Base-by-base conservation (phyloP, 1,140 invertebrate species). In the Penaeus indicus region DNA sequence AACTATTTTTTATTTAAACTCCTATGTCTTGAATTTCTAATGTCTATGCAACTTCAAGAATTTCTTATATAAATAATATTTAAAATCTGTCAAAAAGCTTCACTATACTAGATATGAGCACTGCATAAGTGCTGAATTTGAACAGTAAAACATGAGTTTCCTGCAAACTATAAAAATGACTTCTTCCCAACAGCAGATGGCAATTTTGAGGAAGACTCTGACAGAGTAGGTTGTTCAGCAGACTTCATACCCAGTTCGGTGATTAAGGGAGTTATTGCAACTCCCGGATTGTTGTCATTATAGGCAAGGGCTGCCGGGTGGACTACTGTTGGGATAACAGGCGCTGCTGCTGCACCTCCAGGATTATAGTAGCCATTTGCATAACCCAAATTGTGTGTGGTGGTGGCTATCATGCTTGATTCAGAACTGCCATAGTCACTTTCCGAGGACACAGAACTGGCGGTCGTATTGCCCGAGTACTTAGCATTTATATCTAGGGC, bases 261-360 rank as follows among this genome's bases (percentile, higher is more conserved):
- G n/a, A 78, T 27, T 27, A 27, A 38, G 75, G 75, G 75, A 27
- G 47, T 78, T 21, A 78, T 78, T 25, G 75, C 61, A 69, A 32
- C 27, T 38, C 47, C 21, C 1, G 67, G 42, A 18, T 47, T 85
- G 32, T n/a, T 22, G 3, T 83, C 22, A 62, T 77, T 32, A 5
- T 62, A 60, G 7, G 47, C n/a, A 25, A 77, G n/a, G 11, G 60
- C 69, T 22, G 69, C 61, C 32, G 84, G 84, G 13, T 77, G 60
- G 25, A 85, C 69, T 5, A 67, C 69, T 32, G 84, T 75, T 62
- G 84, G 84, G 13, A 85, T 77, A n/a, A 85, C 47, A 1, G 78
- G 4, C 3, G 16, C 78, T n/a, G n/a, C 47, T 27, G 27, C 78
- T 25, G 78, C 47, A 47, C 78, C 47, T 80, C 61, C 47, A 42